Evolutionary conservation across 2,888 invertebrate species (phyloP).

Genomic region (Yponomeuta plumbellus): DNA sequence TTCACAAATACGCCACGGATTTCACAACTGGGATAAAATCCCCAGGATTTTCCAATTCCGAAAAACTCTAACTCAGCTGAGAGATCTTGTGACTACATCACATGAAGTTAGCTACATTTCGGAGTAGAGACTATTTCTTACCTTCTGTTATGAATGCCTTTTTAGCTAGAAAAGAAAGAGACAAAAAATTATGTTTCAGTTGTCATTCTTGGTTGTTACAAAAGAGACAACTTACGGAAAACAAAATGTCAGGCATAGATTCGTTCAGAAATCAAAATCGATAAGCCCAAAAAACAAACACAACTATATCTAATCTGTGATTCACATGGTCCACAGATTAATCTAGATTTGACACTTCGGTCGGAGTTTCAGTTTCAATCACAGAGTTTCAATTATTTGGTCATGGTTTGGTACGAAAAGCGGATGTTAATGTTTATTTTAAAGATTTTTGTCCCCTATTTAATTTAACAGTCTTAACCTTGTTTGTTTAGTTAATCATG

Average conservation of each 20-base stretch:
- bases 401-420: no score
- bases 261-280: slow-evolving; percentile 2
- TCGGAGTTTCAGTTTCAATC: no score
- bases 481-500: no score
- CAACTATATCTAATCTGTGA: no score
- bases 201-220: slow-evolving; percentile 39
- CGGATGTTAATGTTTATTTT: no score
- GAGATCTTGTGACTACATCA: slow-evolving; percentile 71
- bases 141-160: slow-evolving; percentile 60
- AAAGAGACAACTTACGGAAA: slow-evolving; percentile 27
- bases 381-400: no score
- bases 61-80: slow-evolving; percentile 65
- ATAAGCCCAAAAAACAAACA: not conserved
- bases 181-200: slow-evolving; percentile 37
- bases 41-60: slow-evolving; percentile 33
- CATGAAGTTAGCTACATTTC: slow-evolving; percentile 49
- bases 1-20: slow-evolving; percentile 29
- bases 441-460: no score
- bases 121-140: slow-evolving; percentile 42
- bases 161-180: slow-evolving; percentile 54
- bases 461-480: no score
- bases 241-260: slow-evolving; percentile 21
- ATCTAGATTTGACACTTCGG: no score
- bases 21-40: slow-evolving; percentile 35
- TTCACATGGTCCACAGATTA: no score